These are phyloP conservation scores for Strigamia transsilvanica DNA, from an alignment of 2,888 invertebrate genomes.

Conservation along the genomic window DNA sequence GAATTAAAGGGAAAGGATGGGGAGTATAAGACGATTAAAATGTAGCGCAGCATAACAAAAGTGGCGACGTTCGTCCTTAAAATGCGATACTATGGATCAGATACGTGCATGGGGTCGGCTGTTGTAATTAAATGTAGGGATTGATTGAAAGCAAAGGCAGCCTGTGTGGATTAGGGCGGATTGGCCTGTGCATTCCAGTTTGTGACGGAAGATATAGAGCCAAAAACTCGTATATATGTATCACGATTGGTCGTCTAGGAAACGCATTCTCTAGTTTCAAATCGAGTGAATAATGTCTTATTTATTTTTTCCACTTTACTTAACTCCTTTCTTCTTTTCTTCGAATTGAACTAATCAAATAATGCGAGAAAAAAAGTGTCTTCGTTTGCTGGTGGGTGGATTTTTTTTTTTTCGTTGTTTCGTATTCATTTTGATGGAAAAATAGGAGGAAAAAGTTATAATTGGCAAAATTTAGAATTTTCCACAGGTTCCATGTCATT, in stretches of 20 bases:
- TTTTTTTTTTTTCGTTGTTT: neutral
- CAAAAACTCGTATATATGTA: neutral
- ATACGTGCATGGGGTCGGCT: neutral
- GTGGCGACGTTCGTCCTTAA: neutral
- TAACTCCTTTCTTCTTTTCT: neutral
- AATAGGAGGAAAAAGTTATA: neutral
- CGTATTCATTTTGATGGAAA: neutral
- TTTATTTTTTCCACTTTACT: constrained; percentile 18
- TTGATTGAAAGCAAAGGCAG: constrained; percentile 27
- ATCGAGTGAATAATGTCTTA: constrained; percentile 3
- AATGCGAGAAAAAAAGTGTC: neutral
- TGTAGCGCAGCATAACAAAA: neutral
- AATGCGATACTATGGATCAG: no score
- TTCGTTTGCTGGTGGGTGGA: neutral
- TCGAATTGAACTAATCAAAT: constrained; percentile 21
- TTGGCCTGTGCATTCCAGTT: neutral
- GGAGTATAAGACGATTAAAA: neutral
- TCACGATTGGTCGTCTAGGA: constrained; percentile 20
- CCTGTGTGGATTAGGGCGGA: constrained; percentile 10
- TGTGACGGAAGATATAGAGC: neutral
- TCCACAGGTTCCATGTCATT: constrained; percentile 3
- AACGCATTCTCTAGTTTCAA: constrained; percentile 9
- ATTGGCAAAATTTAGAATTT: constrained; percentile 44
- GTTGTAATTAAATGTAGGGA: constrained; percentile 16
- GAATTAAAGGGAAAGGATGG: constrained; percentile 13